phyloP scores from a whole-genome alignment of 1,140 invertebrate genomes.

The Macrotrachela quadricornifera region DNA sequence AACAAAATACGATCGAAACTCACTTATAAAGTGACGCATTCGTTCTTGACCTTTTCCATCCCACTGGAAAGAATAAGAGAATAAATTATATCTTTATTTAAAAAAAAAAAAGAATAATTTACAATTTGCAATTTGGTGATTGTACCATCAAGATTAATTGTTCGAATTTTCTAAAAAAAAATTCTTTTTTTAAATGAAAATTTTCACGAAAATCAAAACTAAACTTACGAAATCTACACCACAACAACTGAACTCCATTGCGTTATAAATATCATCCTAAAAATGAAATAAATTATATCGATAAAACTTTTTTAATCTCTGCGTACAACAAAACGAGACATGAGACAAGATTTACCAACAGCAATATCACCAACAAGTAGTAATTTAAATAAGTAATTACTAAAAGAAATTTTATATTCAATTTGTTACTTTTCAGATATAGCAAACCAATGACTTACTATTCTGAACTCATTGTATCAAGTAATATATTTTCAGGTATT shows the following conservation, averaged over 20 bases:
- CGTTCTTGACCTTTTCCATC: slow-evolving; percentile 91
- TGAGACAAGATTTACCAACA: slow-evolving; percentile 92
- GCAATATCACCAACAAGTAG: slow-evolving; percentile 96
- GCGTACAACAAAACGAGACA: slow-evolving; percentile 72
- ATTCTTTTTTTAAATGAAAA: no score
- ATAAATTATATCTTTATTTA: no score
- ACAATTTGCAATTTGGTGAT: slow-evolving; percentile 97
- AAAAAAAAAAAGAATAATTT: no score
- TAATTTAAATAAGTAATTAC: slow-evolving; percentile 98
- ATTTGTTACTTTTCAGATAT: no score
- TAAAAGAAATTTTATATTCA: no score
- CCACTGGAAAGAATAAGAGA: slow-evolving; percentile 35
- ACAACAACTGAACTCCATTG: slow-evolving; percentile 99
- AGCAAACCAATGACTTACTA: no score
- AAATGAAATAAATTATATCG: slow-evolving; percentile 13
- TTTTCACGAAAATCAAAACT: background rate
- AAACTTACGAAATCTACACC: slow-evolving; percentile 90
- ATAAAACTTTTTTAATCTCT: background rate
- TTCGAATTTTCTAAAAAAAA: slow-evolving; percentile 93
- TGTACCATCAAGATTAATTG: slow-evolving; percentile 93
- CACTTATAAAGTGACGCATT: slow-evolving; percentile 76
- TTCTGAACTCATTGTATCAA: no score
- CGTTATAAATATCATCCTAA: slow-evolving; percentile 95
- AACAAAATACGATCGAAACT: no score
- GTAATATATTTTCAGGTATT: no score